Conservation (phyloP, 1,140 invertebrate species). For the Matsumurasca onukii region DNA sequence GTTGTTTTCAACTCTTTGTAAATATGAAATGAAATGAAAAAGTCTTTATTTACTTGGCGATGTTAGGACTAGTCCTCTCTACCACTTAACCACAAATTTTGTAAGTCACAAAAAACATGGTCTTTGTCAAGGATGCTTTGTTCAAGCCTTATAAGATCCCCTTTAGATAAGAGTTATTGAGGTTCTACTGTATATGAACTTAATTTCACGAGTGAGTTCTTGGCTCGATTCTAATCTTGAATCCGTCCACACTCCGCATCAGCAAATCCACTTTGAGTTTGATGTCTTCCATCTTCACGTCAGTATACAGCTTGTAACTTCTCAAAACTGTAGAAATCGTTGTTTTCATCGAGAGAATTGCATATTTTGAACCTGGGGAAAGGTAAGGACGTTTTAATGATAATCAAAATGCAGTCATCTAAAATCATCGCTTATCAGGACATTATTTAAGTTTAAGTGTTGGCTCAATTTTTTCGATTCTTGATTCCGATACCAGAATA, state of each 20-base stretch:
- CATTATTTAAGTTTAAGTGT: not conserved
- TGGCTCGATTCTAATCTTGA: slow-evolving; percentile 32
- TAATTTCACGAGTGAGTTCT: not conserved
- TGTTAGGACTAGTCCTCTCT: too few species aligned
- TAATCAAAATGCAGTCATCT: not conserved
- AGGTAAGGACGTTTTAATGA: not conserved
- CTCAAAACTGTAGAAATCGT: slow-evolving; percentile 36
- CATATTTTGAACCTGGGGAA: slow-evolving; percentile 38
- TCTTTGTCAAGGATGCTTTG: too few species aligned
- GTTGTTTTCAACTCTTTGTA: too few species aligned
- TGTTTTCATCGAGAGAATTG: slow-evolving; percentile 40
- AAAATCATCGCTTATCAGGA: not conserved
- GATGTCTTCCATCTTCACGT: slow-evolving; percentile 38
- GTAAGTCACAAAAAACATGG: too few species aligned
- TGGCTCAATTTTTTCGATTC: too few species aligned
- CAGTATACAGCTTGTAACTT: slow-evolving; percentile 37
- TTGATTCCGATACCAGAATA: too few species aligned
- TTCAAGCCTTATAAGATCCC: too few species aligned
- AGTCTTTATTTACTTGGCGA: too few species aligned
- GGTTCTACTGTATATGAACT: too few species aligned
- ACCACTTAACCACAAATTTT: too few species aligned
- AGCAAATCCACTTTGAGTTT: slow-evolving; percentile 37
- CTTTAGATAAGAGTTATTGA: too few species aligned
- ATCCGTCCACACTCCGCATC: slow-evolving; percentile 34
- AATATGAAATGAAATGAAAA: too few species aligned